Evolutionary conservation across 2,113 vertebrate species (phyloP).

Genomic region (Thymallus thymallus): DNA sequence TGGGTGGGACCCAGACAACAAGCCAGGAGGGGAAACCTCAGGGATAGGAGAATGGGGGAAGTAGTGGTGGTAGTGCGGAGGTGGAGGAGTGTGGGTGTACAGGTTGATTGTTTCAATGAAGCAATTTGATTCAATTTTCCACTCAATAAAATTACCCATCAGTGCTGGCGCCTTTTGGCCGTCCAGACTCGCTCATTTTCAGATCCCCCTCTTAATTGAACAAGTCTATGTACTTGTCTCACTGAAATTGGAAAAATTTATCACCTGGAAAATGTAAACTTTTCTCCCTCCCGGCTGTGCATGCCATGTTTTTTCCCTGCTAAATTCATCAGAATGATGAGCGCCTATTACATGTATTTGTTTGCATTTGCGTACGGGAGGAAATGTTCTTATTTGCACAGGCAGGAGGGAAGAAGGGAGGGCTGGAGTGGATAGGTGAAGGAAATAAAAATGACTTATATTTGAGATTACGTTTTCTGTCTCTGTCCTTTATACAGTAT

Average conservation of each 20-base stretch:
- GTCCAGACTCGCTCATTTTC: slow-evolving; percentile 81
- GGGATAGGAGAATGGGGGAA: slow-evolving; percentile 1
- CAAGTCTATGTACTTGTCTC: slow-evolving; percentile 89
- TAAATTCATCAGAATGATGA: slow-evolving; percentile 87
- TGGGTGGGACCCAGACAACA: not conserved
- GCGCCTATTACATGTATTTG: slow-evolving; percentile 85
- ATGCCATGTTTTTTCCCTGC: slow-evolving; percentile 74
- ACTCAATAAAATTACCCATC: slow-evolving; percentile 99
- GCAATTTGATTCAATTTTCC: slow-evolving; percentile 99
- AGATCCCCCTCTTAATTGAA: slow-evolving; percentile 86
- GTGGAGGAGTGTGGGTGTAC: slow-evolving; percentile 1
- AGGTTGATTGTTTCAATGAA: slow-evolving; percentile 86
- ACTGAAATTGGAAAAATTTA: slow-evolving; percentile 86
- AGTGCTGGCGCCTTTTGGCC: slow-evolving; percentile 80
- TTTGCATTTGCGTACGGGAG: slow-evolving; percentile 61
- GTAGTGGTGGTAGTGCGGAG: slow-evolving; percentile 11
- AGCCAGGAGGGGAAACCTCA: not conserved
- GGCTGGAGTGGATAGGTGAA: not conserved
- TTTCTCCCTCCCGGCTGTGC: slow-evolving; percentile 67
- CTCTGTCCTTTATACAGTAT: not conserved
- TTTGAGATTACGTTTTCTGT: not conserved
- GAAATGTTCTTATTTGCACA: not conserved
- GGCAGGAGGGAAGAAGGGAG: not conserved
- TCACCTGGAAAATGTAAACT: slow-evolving; percentile 96
- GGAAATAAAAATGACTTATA: not conserved